phyloP scores from a whole-genome alignment of 2,113 vertebrate species.

The Rhodinocichla rosea region DNA sequence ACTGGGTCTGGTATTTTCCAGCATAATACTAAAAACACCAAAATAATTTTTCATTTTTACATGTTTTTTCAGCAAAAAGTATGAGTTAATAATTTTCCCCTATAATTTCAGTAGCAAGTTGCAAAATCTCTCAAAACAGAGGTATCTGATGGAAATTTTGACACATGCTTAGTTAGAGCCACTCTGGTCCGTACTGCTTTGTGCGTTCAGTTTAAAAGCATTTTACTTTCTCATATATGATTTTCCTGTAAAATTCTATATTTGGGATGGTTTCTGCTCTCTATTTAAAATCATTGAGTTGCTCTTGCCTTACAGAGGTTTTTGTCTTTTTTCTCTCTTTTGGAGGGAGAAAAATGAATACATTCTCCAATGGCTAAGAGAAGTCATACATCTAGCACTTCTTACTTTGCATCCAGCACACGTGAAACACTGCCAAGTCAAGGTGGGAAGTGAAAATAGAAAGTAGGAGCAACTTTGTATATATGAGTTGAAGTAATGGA shows the following conservation, averaged over 20 bases:
- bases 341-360: rapidly evolving
- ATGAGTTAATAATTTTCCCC: background rate
- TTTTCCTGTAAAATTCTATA: background rate
- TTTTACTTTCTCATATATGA: background rate
- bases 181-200: background rate
- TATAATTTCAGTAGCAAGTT: background rate
- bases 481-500: background rate
- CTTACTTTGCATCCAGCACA: background rate
- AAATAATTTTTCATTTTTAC: background rate
- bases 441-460: background rate
- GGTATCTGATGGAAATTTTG: background rate
- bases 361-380: background rate
- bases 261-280: background rate
- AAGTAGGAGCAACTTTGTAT: background rate
- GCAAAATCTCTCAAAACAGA: background rate
- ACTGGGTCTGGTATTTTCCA: background rate
- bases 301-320: background rate
- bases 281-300: background rate
- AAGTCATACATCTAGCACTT: background rate
- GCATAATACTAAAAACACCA: background rate
- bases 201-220: background rate
- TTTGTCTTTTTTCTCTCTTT: background rate
- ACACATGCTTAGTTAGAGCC: background rate
- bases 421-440: background rate
- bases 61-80: background rate